Evolutionary conservation across 2,888 invertebrate genomes (phyloP), one percentile per base, ranked within the genome.

Genomic region (Meganola albula): DNA sequence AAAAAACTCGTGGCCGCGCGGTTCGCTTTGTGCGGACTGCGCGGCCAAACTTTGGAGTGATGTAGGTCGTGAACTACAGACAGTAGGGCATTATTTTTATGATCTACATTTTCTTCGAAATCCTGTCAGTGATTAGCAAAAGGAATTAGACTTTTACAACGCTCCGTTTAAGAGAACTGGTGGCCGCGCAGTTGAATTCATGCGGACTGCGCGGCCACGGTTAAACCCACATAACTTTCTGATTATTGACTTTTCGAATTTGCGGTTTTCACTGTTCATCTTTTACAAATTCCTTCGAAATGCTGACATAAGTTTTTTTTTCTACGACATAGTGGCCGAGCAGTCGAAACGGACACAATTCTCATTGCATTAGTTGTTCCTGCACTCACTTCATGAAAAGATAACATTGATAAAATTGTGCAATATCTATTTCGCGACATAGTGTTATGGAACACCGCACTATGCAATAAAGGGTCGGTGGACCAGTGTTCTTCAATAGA

Each of bases 401-500:
- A 24, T 7, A 41, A 12, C 34, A 42, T 35, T 7, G 18, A 12
- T 8, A 42, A n/a, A 33, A 37, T 35, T 12, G 23, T 13, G 24
- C 35, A 34, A 18, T 31, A 40, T 12, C 31, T 20, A 12, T 40
- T 32, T 23, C 32, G 10, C 2, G 7, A 18, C 37, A 37, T 29
- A 11, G 16, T 14, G 2, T 14, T 34, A 11, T 13, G 10, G 14
- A 30, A 31, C 9, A 38, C 24, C 24, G 8, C 10, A 12, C 26
- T 22, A 25, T 31, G 21, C 16, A 39, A 35, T 18, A 45, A 27
- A n/a, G 38, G 39, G 34, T 45, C 41, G 10, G 30, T 33, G 10
- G 45, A 45, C 45, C 41, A 45, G 24, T 41, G 45, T 28, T 45
- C 45, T 27, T 44, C 41, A 24, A 44, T 41, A 16, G 30, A 24